These are phyloP conservation scores for Drosophila rufa DNA, from an alignment of 1,140 invertebrate species.

Conservation along the genomic window DNA sequence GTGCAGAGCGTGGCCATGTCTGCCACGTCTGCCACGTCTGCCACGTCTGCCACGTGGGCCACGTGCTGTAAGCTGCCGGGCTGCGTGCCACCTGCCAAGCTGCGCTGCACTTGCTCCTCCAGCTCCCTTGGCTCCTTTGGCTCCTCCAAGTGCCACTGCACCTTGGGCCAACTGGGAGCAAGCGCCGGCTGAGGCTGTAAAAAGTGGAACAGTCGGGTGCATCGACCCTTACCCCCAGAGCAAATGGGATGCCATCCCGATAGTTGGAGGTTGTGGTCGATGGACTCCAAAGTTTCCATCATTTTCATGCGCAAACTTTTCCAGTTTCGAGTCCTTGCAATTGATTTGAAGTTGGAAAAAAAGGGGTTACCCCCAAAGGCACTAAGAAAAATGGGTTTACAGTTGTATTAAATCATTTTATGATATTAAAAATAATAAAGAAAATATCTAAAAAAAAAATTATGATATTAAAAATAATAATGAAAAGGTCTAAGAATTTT, in stretches of 20 bases:
- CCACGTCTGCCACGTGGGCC: not conserved
- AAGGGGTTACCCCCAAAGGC: not conserved
- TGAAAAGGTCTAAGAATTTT: too few species aligned
- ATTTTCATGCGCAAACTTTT: conserved; percentile 18
- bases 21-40: not conserved
- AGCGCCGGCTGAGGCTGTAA: not conserved
- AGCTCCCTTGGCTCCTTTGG: too few species aligned
- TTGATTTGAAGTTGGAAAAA: not conserved
- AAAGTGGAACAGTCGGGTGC: conserved; percentile 18
- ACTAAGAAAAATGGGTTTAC: too few species aligned
- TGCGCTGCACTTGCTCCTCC: conserved; percentile 6
- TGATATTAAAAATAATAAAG: too few species aligned
- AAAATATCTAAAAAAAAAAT: too few species aligned
- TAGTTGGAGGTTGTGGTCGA: conserved; percentile 9
- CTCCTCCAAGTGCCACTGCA: not conserved
- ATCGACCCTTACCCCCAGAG: conserved; percentile 13
- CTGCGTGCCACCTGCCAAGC: conserved; percentile 19
- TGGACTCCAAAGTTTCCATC: conserved; percentile 27
- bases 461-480: too few species aligned
- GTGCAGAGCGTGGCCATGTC: conserved; percentile 23
- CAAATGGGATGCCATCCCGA: not conserved
- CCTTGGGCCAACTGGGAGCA: not conserved
- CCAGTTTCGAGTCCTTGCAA: conserved; percentile 7
- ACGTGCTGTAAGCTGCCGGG: not conserved
- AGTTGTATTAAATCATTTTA: too few species aligned